Evolutionary conservation across 1,140 invertebrate genomes (phyloP).

Genomic region (Mercenaria mercenaria): DNA sequence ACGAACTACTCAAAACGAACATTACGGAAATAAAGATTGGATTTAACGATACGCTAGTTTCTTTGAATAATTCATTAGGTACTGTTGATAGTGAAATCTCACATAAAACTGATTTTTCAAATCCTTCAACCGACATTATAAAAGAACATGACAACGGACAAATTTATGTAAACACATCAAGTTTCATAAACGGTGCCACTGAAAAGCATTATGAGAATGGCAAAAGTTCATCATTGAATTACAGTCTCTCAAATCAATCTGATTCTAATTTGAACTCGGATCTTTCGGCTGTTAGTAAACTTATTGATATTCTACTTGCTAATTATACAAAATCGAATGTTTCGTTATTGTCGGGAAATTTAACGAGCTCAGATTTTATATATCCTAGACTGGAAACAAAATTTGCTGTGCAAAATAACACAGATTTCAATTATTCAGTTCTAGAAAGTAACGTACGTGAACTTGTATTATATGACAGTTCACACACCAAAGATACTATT

Average conservation of each 20-base stretch:
- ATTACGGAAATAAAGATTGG: not conserved
- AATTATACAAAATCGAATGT: not conserved
- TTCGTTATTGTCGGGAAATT: not conserved
- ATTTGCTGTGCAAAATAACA: not conserved
- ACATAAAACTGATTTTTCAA: no score
- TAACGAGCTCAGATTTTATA: not conserved
- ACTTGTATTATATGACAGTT: not conserved
- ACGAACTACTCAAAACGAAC: not conserved
- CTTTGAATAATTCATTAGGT: not conserved
- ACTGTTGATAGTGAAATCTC: not conserved
- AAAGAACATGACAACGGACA: not conserved
- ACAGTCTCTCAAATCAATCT: no score
- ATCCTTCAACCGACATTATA: no score
- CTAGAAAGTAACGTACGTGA: not conserved
- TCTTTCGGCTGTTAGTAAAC: not conserved
- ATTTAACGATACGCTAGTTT: not conserved
- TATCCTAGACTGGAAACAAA: not conserved
- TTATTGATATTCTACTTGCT: no score
- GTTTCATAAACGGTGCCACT: no score
- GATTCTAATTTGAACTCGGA: not conserved
- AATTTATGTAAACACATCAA: no score
- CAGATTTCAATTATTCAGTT: not conserved
- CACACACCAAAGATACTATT: not conserved
- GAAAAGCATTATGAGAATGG: no score
- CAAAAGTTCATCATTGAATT: no score